Conservation (phyloP, 2,888 invertebrate genomes). For the Dasysyrphus albostriatus region DNA sequence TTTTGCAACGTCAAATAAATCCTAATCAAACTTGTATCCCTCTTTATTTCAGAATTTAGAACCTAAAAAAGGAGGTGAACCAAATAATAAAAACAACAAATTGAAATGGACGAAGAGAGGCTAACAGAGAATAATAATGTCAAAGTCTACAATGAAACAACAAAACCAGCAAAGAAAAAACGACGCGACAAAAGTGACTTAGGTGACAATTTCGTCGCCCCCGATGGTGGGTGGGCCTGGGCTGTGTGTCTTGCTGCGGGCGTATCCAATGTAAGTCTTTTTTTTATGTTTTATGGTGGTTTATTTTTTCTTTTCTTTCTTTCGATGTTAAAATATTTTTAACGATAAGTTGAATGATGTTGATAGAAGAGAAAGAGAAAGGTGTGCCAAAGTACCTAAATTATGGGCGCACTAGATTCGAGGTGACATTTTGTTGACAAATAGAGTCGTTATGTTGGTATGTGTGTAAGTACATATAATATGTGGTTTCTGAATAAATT, state of each 20-base stretch:
- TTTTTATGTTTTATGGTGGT: not conserved
- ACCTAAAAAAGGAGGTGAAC: not conserved
- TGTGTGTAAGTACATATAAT: not conserved
- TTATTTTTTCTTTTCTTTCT: not conserved
- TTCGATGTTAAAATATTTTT: constrained; percentile 1
- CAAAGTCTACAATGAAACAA: constrained; percentile 81
- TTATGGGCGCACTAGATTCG: constrained; percentile 33
- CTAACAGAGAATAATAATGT: constrained; percentile 78
- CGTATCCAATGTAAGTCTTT: constrained; percentile 87
- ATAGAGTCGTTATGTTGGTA: constrained; percentile 24
- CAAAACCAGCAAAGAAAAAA: constrained; percentile 83
- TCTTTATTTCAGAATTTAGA: not conserved
- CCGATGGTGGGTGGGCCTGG: constrained; percentile 92
- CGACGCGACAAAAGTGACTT: constrained; percentile 83
- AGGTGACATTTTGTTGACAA: constrained; percentile 42
- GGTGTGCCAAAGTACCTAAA: constrained; percentile 33
- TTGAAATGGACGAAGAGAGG: constrained; percentile 59
- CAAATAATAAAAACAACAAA: constrained; percentile 19
- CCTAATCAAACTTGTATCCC: not conserved
- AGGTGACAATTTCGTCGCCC: constrained; percentile 87
- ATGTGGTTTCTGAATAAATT: constrained; percentile 16
- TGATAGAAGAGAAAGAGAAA: not conserved
- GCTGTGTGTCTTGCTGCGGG: constrained; percentile 89
- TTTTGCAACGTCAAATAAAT: not conserved
- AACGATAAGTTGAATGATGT: constrained; percentile 13